Percentiles rank a stretch among this genome's conserved stretches.
Conservation (phyloP, 2,113 vertebrate genomes). For the Dinomys branickii region DNA sequence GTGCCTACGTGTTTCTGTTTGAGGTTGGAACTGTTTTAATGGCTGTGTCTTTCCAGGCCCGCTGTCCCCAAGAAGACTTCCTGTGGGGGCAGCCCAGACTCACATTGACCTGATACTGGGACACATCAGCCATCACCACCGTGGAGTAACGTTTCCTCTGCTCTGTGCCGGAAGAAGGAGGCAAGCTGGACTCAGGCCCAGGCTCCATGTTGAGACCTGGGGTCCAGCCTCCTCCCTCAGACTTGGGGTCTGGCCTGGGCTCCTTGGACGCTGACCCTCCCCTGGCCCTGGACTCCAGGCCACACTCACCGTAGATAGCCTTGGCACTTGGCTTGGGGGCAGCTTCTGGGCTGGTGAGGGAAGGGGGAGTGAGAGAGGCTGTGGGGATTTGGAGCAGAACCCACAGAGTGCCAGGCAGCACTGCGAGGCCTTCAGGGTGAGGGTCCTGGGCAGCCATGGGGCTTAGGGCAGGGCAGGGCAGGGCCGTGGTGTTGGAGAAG, state of each 20-base stretch:
- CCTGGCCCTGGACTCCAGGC: not conserved
- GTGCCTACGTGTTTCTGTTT: not conserved
- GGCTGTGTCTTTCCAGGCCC: not conserved
- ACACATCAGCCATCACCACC: constrained; percentile 81
- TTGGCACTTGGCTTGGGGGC: constrained; percentile 81
- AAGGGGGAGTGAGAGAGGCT: not conserved
- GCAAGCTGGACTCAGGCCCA: too few species aligned
- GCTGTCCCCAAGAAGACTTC: not conserved
- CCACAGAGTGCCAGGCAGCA: not conserved
- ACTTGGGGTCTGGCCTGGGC: not conserved
- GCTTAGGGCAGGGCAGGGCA: not conserved
- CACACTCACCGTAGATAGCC: constrained; percentile 83
- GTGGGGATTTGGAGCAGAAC: not conserved
- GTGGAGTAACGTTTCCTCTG: constrained; percentile 86
- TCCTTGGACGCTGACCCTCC: not conserved
- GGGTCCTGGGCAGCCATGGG: not conserved
- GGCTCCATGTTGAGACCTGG: not conserved
- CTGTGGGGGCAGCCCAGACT: not conserved
- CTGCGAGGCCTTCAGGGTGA: not conserved
- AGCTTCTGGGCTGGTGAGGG: constrained; percentile 67
- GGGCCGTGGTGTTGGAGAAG: not conserved
- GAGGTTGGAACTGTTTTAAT: not conserved
- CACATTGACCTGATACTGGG: constrained; percentile 85
- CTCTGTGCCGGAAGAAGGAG: constrained; percentile 65
- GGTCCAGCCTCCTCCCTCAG: not conserved